phyloP scores from a whole-genome alignment of 2,113 vertebrate species.

The Hydropotes inermis region DNA sequence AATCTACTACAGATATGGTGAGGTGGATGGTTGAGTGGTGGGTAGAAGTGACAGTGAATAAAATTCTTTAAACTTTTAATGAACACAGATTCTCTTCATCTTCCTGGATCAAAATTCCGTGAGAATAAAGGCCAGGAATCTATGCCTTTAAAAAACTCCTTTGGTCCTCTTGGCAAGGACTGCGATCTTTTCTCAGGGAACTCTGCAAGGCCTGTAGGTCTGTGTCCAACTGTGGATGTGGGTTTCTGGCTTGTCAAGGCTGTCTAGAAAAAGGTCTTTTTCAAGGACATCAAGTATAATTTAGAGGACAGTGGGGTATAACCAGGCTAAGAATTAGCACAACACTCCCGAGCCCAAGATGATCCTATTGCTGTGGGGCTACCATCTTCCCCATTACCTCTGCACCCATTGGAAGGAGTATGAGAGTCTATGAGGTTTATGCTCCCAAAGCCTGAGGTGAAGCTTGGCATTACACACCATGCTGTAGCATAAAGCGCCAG shows the following conservation, averaged over 20 bases:
- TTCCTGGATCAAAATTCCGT: background rate
- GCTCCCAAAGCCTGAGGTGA: constrained; percentile 88
- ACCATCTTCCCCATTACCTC: constrained; percentile 91
- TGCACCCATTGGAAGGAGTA: constrained; percentile 87
- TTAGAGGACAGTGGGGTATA: constrained; percentile 91
- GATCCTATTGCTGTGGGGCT: constrained; percentile 90
- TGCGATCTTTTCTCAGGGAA: accelerated
- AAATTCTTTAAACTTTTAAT: background rate
- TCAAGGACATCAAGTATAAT: constrained; percentile 93
- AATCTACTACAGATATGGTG: background rate
- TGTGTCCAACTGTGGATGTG: constrained; percentile 71
- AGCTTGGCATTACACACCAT: constrained; percentile 88
- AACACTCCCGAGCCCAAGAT: constrained; percentile 90
- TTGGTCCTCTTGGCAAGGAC: no score
- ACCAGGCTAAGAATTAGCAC: constrained; percentile 91
- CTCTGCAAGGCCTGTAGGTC: constrained; percentile 65
- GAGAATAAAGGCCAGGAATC: background rate
- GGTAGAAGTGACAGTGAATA: background rate
- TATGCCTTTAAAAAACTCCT: background rate
- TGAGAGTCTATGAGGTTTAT: constrained; percentile 89
- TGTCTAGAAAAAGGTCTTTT: constrained; percentile 92
- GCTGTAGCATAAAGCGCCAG: constrained; percentile 88
- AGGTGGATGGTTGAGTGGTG: background rate
- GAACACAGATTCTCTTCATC: background rate
- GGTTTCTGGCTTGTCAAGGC: constrained; percentile 90